These are phyloP conservation scores for Arothron firmamentum DNA, from an alignment of 2,113 vertebrate species.

Conservation along the genomic window DNA sequence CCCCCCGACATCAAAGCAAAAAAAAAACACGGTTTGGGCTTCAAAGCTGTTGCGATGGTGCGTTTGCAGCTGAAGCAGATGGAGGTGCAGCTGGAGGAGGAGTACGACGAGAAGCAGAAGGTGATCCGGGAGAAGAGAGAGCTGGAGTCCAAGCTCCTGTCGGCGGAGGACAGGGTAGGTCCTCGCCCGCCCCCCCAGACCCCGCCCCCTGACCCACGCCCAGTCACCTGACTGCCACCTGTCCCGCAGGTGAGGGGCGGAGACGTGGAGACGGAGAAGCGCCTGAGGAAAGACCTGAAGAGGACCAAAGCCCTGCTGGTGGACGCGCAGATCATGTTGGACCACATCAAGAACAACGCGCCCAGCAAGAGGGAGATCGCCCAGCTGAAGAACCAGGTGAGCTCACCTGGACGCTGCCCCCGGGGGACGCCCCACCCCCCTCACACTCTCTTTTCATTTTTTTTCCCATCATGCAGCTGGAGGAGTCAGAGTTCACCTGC, in stretches of 20 bases:
- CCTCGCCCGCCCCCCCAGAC: not conserved
- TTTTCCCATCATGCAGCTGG: slow-evolving; percentile 79
- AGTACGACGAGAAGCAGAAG: slow-evolving; percentile 96
- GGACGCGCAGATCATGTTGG: slow-evolving; percentile 95
- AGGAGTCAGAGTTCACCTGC: slow-evolving; percentile 96
- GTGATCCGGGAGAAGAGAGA: slow-evolving; percentile 91
- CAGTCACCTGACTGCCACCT: no score
- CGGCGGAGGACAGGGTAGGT: slow-evolving; percentile 85
- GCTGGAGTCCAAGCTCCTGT: slow-evolving; percentile 84
- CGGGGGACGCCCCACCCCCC: no score
- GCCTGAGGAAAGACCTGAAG: slow-evolving; percentile 91
- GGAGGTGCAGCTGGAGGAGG: slow-evolving; percentile 94
- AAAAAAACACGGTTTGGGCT: not conserved
- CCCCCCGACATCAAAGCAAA: not conserved
- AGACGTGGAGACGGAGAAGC: slow-evolving; percentile 89
- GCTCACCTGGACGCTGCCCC: not conserved
- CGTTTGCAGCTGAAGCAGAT: slow-evolving; percentile 87
- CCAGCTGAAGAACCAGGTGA: slow-evolving; percentile 96
- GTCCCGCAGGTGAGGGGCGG: slow-evolving; percentile 80
- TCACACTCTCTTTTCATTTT: no score
- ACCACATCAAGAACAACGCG: slow-evolving; percentile 95
- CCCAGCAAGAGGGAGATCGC: slow-evolving; percentile 97
- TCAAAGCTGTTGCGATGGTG: not conserved
- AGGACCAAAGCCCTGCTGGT: slow-evolving; percentile 93
- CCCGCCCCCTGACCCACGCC: no score